Percentiles rank a stretch among this genome's conserved stretches.
phyloP scores from a whole-genome alignment of 2,797 vertebrate genomes.

The Apogon talboti region DNA sequence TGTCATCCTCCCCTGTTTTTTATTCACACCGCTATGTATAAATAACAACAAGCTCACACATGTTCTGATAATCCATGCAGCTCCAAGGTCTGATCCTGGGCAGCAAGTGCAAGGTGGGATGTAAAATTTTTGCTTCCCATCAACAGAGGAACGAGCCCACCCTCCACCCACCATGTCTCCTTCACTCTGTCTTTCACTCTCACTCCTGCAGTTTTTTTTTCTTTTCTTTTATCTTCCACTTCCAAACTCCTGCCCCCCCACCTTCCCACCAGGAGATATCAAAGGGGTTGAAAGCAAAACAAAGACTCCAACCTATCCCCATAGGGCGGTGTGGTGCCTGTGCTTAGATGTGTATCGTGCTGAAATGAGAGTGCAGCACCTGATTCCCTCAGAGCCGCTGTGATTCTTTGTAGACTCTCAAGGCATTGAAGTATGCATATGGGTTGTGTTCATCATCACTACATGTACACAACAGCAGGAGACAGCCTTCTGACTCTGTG shows the following conservation, averaged over 20 bases:
- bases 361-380: conserved; percentile 64
- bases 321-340: conserved; percentile 32
- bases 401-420: conserved; percentile 55
- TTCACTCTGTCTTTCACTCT: conserved; percentile 15
- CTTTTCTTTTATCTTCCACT: conserved; percentile 18
- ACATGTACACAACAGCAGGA: conserved; percentile 54
- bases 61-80: conserved; percentile 34
- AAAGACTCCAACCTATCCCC: conserved; percentile 67
- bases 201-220: conserved; percentile 9
- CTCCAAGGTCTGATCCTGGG: conserved; percentile 30
- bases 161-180: conserved; percentile 21
- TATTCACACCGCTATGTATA: conserved; percentile 37
- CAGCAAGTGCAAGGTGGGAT: conserved; percentile 30
- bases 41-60: conserved; percentile 49
- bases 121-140: conserved; percentile 33
- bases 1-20: conserved; percentile 15
- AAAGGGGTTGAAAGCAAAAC: conserved; percentile 71
- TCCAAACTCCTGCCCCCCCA: conserved; percentile 34
- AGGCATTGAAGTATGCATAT: conserved; percentile 64
- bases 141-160: conserved; percentile 26
- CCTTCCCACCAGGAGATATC: conserved; percentile 65
- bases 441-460: conserved; percentile 53
- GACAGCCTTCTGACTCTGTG: conserved; percentile 39
- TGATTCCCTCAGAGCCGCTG: conserved; percentile 63
- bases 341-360: conserved; percentile 56